phyloP scores from a whole-genome alignment of 2,888 invertebrate species.

The Spodoptera littoralis region DNA sequence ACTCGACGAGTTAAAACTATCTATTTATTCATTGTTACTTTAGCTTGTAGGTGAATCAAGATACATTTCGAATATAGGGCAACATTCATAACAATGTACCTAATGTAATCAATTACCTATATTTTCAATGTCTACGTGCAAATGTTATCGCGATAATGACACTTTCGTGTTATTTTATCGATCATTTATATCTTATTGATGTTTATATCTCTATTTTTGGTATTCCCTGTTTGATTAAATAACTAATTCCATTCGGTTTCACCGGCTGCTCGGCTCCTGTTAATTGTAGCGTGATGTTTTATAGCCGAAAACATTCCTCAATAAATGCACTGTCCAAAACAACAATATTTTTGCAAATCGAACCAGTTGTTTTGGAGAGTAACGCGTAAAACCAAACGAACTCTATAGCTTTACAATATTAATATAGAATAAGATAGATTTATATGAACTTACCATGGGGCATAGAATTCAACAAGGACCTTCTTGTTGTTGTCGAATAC shows the following conservation, averaged over 20 bases:
- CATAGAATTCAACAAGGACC: slow-evolving; percentile 99
- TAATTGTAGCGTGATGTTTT: no score
- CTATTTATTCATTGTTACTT: not conserved
- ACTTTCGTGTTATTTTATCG: not conserved
- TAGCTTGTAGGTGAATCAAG: not conserved
- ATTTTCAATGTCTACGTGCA: slow-evolving; percentile 24
- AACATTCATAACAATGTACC: slow-evolving; percentile 1
- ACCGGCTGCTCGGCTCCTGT: no score
- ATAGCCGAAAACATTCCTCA: no score
- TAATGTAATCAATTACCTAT: slow-evolving; percentile 7
- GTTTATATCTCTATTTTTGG: no score
- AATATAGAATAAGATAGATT: not conserved
- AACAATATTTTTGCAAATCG: no score
- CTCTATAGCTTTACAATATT: not conserved
- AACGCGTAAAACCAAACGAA: no score
- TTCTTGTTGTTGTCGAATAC: slow-evolving; percentile 95
- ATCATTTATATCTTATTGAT: no score
- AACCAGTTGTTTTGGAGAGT: no score
- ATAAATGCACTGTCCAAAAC: no score
- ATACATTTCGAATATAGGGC: not conserved
- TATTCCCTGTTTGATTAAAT: no score
- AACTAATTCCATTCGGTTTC: no score
- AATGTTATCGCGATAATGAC: slow-evolving; percentile 9
- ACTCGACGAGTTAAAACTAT: no score
- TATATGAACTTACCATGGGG: slow-evolving; percentile 93